Conservation (phyloP, 2,888 invertebrate genomes). For the Sialis lutaria region DNA sequence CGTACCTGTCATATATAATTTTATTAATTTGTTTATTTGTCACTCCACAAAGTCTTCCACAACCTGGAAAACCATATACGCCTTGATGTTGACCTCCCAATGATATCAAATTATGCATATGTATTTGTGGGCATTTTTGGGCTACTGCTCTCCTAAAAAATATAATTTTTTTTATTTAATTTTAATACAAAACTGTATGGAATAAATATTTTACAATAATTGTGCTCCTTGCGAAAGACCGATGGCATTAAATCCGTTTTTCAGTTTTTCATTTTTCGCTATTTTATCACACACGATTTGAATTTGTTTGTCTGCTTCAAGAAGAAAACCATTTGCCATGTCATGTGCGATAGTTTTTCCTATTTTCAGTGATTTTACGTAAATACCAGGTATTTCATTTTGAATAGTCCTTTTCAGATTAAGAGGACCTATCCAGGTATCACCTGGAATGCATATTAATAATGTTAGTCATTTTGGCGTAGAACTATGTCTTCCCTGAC, state of each 20-base stretch:
- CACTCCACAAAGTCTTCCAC: slow-evolving; percentile 46
- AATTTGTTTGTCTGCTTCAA: slow-evolving; percentile 63
- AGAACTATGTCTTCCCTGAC: too few relatives aligned
- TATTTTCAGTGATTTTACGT: slow-evolving; percentile 71
- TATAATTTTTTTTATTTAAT: background rate
- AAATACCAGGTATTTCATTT: slow-evolving; percentile 52
- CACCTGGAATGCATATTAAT: slow-evolving; percentile 37
- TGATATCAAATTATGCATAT: slow-evolving; percentile 72
- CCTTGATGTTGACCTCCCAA: slow-evolving; percentile 97
- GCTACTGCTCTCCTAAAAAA: slow-evolving; percentile 69
- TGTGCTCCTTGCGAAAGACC: slow-evolving; percentile 97
- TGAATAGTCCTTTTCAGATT: slow-evolving; percentile 66
- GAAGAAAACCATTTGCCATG: slow-evolving; percentile 67
- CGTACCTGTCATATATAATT: too few relatives aligned
- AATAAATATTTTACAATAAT: slow-evolving; percentile 72
- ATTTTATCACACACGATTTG: slow-evolving; percentile 59
- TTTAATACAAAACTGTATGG: background rate
- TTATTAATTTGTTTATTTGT: slow-evolving; percentile 7
- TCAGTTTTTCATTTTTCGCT: slow-evolving; percentile 43
- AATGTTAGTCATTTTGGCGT: too few relatives aligned
- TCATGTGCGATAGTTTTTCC: slow-evolving; percentile 56
- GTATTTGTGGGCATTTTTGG: slow-evolving; percentile 74
- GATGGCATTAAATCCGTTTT: slow-evolving; percentile 78
- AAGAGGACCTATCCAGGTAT: slow-evolving; percentile 82
- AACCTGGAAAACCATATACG: slow-evolving; percentile 81